phyloP scores from a whole-genome alignment of 2,113 vertebrate genomes.

The Connochaetes taurinus region DNA sequence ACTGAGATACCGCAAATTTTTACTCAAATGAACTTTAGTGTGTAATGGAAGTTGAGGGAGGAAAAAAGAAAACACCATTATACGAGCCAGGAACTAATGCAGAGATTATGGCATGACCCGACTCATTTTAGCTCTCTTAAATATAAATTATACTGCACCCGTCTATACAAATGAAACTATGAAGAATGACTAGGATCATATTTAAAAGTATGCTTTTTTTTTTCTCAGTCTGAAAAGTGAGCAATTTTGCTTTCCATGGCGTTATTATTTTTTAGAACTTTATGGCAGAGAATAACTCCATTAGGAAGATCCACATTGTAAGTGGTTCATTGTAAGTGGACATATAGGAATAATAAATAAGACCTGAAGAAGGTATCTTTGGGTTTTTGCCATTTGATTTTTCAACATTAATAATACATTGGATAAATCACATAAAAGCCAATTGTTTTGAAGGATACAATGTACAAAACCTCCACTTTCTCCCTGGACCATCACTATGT shows the following conservation, averaged over 20 bases:
- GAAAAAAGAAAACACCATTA: neutral
- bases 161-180: neutral
- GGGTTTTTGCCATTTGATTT: neutral
- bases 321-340: neutral
- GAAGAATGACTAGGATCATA: neutral
- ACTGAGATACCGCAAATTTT: neutral
- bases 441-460: neutral
- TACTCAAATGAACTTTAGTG: neutral
- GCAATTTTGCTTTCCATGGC: neutral
- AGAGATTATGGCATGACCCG: neutral
- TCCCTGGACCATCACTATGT: neutral
- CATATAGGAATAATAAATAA: neutral
- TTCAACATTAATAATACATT: slow-evolving; percentile 20
- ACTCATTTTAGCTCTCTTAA: neutral
- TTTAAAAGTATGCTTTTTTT: neutral
- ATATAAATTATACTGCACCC: neutral
- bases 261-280: neutral
- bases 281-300: neutral
- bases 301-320: neutral
- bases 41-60: neutral
- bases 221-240: neutral
- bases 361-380: neutral
- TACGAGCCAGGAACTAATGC: neutral
- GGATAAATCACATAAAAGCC: neutral
- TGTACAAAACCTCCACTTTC: neutral